These are phyloP conservation scores for Serilophus lunatus DNA, from an alignment of 2,113 vertebrate species.

Conservation along the genomic window DNA sequence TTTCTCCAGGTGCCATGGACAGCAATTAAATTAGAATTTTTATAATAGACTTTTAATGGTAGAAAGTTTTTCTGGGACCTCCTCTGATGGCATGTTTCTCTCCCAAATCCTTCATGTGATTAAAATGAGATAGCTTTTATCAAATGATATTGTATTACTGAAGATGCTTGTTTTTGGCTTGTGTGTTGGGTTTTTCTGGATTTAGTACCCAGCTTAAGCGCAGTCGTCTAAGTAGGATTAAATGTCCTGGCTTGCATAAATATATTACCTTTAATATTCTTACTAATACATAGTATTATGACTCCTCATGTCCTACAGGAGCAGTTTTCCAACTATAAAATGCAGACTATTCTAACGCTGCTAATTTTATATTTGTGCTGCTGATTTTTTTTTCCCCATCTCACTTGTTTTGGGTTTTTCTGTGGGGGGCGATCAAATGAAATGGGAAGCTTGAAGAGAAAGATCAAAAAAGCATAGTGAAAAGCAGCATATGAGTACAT, in stretches of 20 bases:
- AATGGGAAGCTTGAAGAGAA: not conserved
- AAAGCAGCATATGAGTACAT: not conserved
- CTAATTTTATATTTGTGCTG: not conserved
- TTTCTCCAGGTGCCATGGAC: not conserved
- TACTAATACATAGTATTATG: not conserved
- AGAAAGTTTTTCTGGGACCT: not conserved
- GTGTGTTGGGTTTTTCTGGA: not conserved
- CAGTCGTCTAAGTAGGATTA: not conserved
- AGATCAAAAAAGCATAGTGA: not conserved
- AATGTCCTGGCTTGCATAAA: not conserved
- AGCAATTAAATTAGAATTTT: not conserved
- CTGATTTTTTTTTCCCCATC: not conserved
- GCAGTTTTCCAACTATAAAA: not conserved
- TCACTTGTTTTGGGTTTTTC: not conserved
- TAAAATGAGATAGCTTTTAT: not conserved
- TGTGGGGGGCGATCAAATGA: not conserved
- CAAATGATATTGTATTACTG: not conserved
- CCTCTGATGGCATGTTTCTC: not conserved
- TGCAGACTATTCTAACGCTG: not conserved
- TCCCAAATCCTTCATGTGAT: not conserved
- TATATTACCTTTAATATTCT: not conserved
- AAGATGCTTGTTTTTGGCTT: not conserved
- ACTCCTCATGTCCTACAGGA: not conserved
- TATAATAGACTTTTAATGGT: not conserved
- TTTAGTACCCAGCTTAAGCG: not conserved